phyloP scores from a whole-genome alignment of 2,113 vertebrate genomes.

The Notarius quadriscutis region DNA sequence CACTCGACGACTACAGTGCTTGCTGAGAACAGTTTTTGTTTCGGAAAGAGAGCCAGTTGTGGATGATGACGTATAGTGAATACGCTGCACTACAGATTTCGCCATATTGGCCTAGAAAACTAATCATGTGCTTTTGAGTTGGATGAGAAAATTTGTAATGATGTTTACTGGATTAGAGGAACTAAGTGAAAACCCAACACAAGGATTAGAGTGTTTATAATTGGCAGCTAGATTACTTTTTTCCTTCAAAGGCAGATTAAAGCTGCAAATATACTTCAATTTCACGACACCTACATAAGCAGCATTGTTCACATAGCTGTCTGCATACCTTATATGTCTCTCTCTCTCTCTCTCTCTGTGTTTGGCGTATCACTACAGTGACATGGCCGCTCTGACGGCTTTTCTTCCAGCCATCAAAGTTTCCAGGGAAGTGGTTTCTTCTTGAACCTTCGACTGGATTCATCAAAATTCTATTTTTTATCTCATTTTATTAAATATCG shows the following conservation, averaged over 20 bases:
- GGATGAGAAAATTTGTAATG: conserved; percentile 6
- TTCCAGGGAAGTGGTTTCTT: no score
- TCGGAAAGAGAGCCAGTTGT: background rate
- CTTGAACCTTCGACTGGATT: no score
- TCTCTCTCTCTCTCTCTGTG: no score
- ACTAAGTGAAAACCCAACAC: background rate
- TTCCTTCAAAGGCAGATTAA: background rate
- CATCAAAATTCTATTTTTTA: no score
- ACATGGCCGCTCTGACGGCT: no score
- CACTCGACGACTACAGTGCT: background rate
- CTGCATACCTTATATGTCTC: background rate
- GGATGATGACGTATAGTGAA: background rate
- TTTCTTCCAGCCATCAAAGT: no score
- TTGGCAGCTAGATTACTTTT: background rate
- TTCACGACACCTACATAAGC: background rate
- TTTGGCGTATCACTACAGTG: no score
- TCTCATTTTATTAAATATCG: no score
- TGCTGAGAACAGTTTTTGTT: conserved; percentile 5
- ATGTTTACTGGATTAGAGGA: conserved; percentile 7
- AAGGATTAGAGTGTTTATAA: background rate
- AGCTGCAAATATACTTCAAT: background rate
- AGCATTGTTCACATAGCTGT: background rate
- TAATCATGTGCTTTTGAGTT: background rate
- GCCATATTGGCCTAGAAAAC: background rate
- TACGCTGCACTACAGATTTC: background rate